Evolutionary conservation across 2,113 vertebrate genomes (phyloP).

Genomic region (Eptatretus burgeri): DNA sequence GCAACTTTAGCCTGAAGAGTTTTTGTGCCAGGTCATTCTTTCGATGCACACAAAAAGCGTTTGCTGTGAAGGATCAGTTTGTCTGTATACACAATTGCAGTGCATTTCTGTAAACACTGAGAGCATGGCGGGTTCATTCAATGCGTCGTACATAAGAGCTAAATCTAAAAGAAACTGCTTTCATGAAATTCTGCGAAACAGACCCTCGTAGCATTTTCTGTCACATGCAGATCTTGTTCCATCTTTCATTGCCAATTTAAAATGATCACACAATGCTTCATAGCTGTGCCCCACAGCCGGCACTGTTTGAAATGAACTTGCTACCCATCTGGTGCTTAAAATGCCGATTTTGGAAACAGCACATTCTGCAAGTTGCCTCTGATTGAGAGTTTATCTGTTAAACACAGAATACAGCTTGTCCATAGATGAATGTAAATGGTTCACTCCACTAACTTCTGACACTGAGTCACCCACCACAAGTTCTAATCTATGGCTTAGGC

Average conservation of each 20-base stretch:
- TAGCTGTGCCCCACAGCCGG: too few relatives aligned
- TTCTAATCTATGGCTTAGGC: slow-evolving; percentile 3
- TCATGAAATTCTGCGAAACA: neutral
- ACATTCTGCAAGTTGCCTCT: slow-evolving; percentile 7
- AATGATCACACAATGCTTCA: too few relatives aligned
- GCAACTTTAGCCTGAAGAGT: neutral
- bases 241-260: too few relatives aligned
- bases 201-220: too few relatives aligned
- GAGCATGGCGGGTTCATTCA: slow-evolving; percentile 6
- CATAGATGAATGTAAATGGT: slow-evolving; percentile 5
- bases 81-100: neutral
- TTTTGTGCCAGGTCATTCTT: neutral
- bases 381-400: neutral
- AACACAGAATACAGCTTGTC: neutral
- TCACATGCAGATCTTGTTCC: too few relatives aligned
- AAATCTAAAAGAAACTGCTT: neutral
- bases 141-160: slow-evolving; percentile 1
- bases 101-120: slow-evolving; percentile 6
- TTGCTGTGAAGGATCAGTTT: too few relatives aligned
- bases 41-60: neutral
- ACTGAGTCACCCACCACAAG: neutral
- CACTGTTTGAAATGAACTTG: too few relatives aligned
- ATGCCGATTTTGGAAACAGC: slow-evolving; percentile 6
- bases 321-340: slow-evolving; percentile 2
- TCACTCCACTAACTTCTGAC: neutral